phyloP scores from a whole-genome alignment of 2,113 vertebrate genomes.

The Epinephelus cyanopodus region DNA sequence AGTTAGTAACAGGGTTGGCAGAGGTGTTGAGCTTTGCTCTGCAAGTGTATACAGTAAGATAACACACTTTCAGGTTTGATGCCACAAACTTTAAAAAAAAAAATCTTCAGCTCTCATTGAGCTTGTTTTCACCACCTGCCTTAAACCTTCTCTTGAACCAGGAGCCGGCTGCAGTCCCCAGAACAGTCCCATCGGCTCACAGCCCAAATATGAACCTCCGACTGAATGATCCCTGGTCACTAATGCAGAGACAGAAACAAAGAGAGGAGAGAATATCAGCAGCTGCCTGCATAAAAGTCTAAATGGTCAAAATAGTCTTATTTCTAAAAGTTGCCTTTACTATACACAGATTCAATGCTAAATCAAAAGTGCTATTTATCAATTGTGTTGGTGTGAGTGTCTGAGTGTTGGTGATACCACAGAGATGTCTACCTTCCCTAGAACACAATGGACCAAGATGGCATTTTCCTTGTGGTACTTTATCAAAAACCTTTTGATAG shows the following conservation, averaged over 20 bases:
- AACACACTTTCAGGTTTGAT: background rate
- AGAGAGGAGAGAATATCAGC: background rate
- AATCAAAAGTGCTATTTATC: too few species aligned
- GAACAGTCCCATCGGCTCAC: slow-evolving; percentile 84
- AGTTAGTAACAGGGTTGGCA: too few species aligned
- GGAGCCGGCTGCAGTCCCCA: slow-evolving; percentile 77
- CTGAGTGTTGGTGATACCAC: too few species aligned
- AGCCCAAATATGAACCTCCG: slow-evolving; percentile 80
- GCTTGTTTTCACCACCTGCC: slow-evolving; percentile 62
- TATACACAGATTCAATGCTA: too few species aligned
- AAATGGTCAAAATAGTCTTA: background rate
- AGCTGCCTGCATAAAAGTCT: background rate
- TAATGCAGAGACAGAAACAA: slow-evolving; percentile 24
- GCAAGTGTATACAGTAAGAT: background rate
- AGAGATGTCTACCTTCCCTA: too few species aligned
- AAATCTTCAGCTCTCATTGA: background rate
- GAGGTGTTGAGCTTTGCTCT: background rate
- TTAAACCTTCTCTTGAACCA: slow-evolving; percentile 71
- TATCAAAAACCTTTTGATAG: too few species aligned
- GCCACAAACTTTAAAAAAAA: too few species aligned
- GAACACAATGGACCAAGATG: too few species aligned
- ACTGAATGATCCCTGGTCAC: slow-evolving; percentile 76
- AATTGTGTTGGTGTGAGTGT: too few species aligned
- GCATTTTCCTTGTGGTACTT: too few species aligned
- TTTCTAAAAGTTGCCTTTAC: background rate